Evolutionary conservation across 2,113 vertebrate genomes (phyloP).

Genomic region (Myiopsitta monachus): DNA sequence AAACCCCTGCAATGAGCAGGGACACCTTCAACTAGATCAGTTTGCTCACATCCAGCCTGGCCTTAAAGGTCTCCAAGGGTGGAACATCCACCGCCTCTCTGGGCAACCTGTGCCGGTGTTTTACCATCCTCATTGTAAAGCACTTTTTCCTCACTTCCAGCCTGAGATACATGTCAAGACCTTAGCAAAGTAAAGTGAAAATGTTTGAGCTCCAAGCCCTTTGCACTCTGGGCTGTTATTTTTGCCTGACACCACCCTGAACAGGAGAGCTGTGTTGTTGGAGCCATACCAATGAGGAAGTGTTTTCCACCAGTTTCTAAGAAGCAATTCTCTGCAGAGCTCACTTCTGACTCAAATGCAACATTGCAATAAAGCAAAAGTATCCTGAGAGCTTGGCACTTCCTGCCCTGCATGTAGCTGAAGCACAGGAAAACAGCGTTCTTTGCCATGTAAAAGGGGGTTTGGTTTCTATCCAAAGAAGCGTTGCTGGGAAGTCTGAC

Average conservation of each 20-base stretch:
- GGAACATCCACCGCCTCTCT: background rate
- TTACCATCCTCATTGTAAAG: background rate
- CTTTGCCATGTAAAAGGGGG: constrained; percentile 15
- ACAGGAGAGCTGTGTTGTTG: background rate
- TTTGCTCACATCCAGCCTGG: background rate
- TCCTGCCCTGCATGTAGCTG: background rate
- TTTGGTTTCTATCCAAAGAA: constrained; percentile 32
- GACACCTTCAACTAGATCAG: background rate
- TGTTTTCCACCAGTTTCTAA: background rate
- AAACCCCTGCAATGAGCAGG: background rate
- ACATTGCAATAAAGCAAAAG: background rate
- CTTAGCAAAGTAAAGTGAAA: background rate
- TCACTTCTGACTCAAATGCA: background rate
- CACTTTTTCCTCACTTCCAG: background rate
- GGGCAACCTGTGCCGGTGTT: background rate
- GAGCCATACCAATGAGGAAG: background rate
- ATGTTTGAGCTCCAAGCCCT: background rate
- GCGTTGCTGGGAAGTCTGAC: constrained; percentile 49
- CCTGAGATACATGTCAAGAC: fast-evolving
- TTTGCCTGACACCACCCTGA: background rate
- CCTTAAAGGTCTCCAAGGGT: background rate
- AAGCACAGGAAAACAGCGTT: background rate
- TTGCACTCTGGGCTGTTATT: background rate
- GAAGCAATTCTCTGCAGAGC: background rate
- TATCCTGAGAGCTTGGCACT: background rate